These are phyloP conservation scores for Dinomys branickii DNA, from an alignment of 2,113 vertebrate genomes.

Conservation along the genomic window DNA sequence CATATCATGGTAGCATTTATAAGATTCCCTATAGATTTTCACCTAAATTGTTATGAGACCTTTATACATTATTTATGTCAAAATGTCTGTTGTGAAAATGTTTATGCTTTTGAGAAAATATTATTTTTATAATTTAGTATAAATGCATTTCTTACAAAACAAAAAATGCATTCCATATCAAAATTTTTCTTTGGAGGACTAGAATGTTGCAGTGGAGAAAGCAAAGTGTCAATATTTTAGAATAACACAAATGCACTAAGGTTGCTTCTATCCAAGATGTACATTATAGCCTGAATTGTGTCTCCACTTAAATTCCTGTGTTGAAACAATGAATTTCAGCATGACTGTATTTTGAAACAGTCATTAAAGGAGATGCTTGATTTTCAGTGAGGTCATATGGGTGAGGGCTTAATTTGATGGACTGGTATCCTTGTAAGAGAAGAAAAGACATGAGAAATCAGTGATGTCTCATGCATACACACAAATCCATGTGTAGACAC, in stretches of 20 bases:
- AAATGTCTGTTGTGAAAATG: slow-evolving; percentile 70
- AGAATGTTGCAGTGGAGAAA: not conserved
- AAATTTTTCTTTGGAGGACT: slow-evolving; percentile 53
- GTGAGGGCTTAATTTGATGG: not conserved
- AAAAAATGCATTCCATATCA: slow-evolving; percentile 56
- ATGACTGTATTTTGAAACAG: not conserved
- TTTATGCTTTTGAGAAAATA: slow-evolving; percentile 73
- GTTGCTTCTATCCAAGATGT: not conserved
- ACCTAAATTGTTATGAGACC: slow-evolving; percentile 69
- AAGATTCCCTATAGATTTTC: slow-evolving; percentile 63
- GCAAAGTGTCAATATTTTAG: not conserved
- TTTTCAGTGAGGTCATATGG: not conserved
- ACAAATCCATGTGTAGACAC: not conserved
- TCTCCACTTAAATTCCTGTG: not conserved
- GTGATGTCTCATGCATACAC: not conserved
- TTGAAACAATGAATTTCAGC: not conserved
- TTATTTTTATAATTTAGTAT: slow-evolving; percentile 69
- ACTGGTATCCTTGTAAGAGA: not conserved
- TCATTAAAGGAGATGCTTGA: not conserved
- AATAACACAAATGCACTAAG: not conserved
- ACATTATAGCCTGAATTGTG: not conserved
- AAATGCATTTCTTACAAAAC: slow-evolving; percentile 52
- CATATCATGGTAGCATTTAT: slow-evolving; percentile 52
- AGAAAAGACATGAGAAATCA: not conserved
- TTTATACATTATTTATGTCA: slow-evolving; percentile 76